phyloP scores from a whole-genome alignment of 1,140 invertebrate genomes.

The Venustaconcha ellipsiformis region DNA sequence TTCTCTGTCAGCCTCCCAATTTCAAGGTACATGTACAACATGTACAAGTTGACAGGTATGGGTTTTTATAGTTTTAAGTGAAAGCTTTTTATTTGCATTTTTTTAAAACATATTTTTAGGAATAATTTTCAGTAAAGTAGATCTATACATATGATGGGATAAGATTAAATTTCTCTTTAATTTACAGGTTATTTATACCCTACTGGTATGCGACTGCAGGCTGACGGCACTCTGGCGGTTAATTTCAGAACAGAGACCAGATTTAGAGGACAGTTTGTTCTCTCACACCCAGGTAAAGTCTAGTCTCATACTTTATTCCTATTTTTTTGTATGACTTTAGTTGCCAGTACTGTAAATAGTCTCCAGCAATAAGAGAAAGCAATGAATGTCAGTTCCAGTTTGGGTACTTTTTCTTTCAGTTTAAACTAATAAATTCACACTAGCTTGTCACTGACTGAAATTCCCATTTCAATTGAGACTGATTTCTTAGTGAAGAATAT shows the following conservation, averaged over 20 bases:
- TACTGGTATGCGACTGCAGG: slow-evolving; percentile 65
- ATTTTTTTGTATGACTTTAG: neutral
- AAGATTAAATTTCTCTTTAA: neutral
- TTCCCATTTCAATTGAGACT: no score
- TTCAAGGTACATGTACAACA: no score
- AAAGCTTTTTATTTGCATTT: neutral
- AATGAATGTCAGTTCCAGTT: no score
- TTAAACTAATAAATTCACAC: no score
- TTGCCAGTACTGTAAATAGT: no score
- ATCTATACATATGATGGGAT: neutral
- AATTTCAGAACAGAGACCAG: slow-evolving; percentile 65
- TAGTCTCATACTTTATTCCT: neutral
- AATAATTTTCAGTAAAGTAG: neutral
- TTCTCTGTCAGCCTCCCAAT: no score
- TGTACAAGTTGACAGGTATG: no score
- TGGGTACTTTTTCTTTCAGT: no score
- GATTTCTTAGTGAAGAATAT: no score
- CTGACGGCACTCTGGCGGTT: slow-evolving; percentile 64
- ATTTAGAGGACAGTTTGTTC: slow-evolving; percentile 68
- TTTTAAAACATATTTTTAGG: neutral
- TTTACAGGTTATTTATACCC: slow-evolving; percentile 64
- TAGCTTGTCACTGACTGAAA: no score
- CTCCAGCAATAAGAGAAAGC: no score
- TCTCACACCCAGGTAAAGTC: slow-evolving; percentile 52
- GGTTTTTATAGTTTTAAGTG: neutral